These are phyloP conservation scores for Hipparchia sbordonii DNA, from an alignment of 2,888 invertebrate genomes.

Conservation along the genomic window DNA sequence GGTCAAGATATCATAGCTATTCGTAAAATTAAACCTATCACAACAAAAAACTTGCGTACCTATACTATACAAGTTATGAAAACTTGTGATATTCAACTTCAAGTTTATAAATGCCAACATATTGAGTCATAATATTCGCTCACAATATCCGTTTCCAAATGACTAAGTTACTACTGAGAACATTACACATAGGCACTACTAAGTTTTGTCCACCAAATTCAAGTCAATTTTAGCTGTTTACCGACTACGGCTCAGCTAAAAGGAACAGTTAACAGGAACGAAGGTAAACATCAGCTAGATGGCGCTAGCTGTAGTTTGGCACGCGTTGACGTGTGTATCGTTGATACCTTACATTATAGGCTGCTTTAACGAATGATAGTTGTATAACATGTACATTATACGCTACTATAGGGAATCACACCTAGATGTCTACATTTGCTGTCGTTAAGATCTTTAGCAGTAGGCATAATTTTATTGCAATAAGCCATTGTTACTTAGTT, in stretches of 20 bases:
- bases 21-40: not conserved
- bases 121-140: slow-evolving; percentile 48
- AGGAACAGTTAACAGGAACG: too few relatives aligned
- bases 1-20: not conserved
- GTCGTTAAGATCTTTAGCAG: not conserved
- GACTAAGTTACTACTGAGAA: slow-evolving; percentile 28
- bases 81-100: slow-evolving; percentile 12
- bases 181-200: slow-evolving; percentile 3
- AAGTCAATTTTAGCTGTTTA: too few relatives aligned
- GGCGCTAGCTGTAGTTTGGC: too few relatives aligned
- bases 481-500: slow-evolving; percentile 30
- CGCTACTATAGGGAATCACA: too few relatives aligned
- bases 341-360: too few relatives aligned
- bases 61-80: not conserved
- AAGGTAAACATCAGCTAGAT: too few relatives aligned
- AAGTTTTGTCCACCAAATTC: too few relatives aligned
- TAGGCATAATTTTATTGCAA: slow-evolving; percentile 7
- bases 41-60: not conserved
- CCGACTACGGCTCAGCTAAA: too few relatives aligned
- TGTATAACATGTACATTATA: too few relatives aligned
- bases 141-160: slow-evolving; percentile 34
- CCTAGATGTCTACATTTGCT: not conserved
- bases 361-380: too few relatives aligned
- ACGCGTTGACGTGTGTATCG: too few relatives aligned
- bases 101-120: slow-evolving; percentile 43